Evolutionary conservation across 2,113 vertebrate species (phyloP).

Genomic region (Neolamprologus cancellatus): DNA sequence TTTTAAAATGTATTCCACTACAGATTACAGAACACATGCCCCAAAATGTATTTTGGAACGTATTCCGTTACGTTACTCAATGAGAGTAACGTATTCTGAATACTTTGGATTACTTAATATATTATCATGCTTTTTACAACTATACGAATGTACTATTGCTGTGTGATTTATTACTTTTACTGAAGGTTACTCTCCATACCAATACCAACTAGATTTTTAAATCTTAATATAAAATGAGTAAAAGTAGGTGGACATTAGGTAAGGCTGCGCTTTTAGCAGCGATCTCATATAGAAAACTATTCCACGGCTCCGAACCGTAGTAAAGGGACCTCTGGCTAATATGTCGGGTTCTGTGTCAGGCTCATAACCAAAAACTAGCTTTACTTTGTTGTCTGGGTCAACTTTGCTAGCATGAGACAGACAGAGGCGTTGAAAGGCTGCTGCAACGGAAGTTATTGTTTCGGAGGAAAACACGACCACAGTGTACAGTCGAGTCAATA

Average conservation of each 20-base stretch:
- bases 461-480: neutral
- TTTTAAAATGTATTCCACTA: neutral
- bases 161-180: neutral
- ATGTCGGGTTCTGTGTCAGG: rapidly evolving
- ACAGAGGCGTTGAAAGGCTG: neutral
- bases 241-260: neutral
- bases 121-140: neutral
- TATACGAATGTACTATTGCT: neutral
- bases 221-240: neutral
- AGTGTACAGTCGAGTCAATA: neutral
- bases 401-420: neutral
- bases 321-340: neutral
- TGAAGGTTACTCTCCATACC: neutral
- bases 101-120: neutral
- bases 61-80: neutral
- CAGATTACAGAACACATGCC: neutral
- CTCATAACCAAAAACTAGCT: neutral
- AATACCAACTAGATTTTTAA: neutral
- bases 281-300: neutral
- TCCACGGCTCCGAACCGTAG: rapidly evolving
- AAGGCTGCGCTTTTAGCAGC: neutral
- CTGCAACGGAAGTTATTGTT: neutral
- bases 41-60: neutral
- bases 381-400: neutral
- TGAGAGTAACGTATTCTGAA: neutral